These are phyloP conservation scores for Myotis findleyi DNA, from an alignment of 2,797 vertebrate genomes.

Conservation along the genomic window DNA sequence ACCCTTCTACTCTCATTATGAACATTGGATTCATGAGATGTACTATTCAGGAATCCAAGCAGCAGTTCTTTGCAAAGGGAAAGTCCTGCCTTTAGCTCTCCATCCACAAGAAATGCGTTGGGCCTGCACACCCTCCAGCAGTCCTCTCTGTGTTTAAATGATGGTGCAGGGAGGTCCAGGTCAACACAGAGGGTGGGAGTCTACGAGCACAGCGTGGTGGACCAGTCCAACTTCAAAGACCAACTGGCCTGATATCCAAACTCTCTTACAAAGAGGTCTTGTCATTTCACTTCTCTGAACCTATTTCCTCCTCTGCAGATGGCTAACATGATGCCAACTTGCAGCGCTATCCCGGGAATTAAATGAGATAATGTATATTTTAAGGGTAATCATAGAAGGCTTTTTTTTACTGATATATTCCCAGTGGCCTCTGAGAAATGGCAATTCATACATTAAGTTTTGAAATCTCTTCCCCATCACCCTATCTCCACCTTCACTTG, in stretches of 20 bases:
- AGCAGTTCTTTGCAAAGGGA: background rate
- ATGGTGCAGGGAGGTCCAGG: background rate
- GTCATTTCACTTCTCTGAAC: background rate
- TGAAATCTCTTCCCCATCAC: background rate
- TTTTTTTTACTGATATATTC: background rate
- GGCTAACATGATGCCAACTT: background rate
- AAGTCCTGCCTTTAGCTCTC: slow-evolving; percentile 26
- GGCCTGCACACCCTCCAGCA: background rate
- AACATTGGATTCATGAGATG: background rate
- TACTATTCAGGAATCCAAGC: background rate
- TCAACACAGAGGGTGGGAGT: no score
- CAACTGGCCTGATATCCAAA: background rate
- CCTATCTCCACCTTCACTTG: background rate
- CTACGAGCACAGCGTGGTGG: rapidly evolving
- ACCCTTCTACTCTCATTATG: background rate
- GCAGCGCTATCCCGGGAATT: background rate
- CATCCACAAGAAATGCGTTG: background rate
- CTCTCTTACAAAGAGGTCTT: background rate
- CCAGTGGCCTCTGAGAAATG: background rate
- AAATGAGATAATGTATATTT: background rate
- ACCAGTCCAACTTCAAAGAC: background rate
- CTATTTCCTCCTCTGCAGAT: background rate
- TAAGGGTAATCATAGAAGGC: no score
- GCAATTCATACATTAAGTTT: background rate
- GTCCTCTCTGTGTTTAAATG: background rate